Evolutionary conservation across 1,140 invertebrate genomes (phyloP).

Genomic region (Portunus trituberculatus): DNA sequence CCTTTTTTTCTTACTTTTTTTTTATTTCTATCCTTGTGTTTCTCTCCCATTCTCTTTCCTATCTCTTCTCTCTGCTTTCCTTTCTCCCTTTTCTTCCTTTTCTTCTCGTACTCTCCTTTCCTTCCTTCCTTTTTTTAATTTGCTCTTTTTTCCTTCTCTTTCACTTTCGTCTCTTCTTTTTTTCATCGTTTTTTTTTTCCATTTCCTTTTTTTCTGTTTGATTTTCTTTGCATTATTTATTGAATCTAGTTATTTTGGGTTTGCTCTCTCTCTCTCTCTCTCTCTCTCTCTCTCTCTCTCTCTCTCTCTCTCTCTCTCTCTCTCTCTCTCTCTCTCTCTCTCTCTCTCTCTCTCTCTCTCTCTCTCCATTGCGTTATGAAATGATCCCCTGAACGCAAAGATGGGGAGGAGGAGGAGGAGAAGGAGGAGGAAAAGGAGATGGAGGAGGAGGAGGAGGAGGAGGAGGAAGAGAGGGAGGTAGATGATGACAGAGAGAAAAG

Average conservation of each 20-base stretch:
- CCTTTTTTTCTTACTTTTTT: neutral
- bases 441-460: neutral
- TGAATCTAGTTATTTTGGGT: too few relatives aligned
- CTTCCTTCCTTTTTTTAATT: too few relatives aligned
- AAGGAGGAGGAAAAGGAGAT: neutral
- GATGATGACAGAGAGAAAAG: neutral
- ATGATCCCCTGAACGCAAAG: neutral
- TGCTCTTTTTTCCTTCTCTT: too few relatives aligned
- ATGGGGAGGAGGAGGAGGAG: neutral
- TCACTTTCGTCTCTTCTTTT: too few relatives aligned
- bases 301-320: too few relatives aligned
- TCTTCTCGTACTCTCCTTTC: neutral
- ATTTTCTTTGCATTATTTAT: too few relatives aligned
- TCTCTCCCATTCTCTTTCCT: neutral
- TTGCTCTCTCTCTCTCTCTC: too few relatives aligned
- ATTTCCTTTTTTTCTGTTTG: too few relatives aligned
- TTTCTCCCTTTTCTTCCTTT: neutral
- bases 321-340: neutral
- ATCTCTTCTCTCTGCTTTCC: neutral
- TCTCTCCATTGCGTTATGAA: neutral
- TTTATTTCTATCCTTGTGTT: neutral
- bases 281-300: too few relatives aligned
- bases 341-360: constrained; percentile 17
- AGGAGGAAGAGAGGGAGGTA: neutral
- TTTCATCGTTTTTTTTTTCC: too few relatives aligned